Evolutionary conservation across 2,797 vertebrate genomes (phyloP).

Genomic region (Limnodromus scolopaceus): DNA sequence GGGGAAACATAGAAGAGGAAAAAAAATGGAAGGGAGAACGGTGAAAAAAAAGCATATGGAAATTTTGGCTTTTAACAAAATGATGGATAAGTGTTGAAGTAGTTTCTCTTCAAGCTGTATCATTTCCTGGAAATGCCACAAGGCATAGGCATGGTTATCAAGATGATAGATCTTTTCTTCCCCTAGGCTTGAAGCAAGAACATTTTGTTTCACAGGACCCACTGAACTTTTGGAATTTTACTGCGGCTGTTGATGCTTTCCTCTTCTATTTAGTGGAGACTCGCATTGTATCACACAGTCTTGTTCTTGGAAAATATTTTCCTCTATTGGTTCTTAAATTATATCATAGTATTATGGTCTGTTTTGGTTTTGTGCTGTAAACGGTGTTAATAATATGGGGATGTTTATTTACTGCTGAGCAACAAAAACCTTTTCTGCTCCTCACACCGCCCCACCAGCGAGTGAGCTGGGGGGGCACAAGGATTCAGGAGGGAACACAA

Average conservation of each 20-base stretch:
- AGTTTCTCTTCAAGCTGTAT: conserved; percentile 1
- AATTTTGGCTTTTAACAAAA: background rate
- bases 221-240: background rate
- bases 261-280: background rate
- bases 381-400: background rate
- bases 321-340: background rate
- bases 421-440: background rate
- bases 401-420: background rate
- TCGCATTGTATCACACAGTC: background rate
- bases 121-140: conserved; percentile 14
- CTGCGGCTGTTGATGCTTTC: background rate
- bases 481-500: background rate
- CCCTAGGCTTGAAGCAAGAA: background rate
- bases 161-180: background rate
- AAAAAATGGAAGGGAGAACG: background rate
- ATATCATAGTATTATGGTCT: background rate
- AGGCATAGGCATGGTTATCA: background rate
- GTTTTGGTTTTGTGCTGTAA: background rate
- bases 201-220: background rate
- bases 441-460: background rate
- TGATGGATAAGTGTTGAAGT: background rate
- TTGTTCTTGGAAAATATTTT: background rate
- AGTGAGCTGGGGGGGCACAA: no score
- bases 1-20: background rate
- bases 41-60: background rate